Conservation (phyloP, 2,113 vertebrate genomes). For the Xenopus laevis region DNA sequence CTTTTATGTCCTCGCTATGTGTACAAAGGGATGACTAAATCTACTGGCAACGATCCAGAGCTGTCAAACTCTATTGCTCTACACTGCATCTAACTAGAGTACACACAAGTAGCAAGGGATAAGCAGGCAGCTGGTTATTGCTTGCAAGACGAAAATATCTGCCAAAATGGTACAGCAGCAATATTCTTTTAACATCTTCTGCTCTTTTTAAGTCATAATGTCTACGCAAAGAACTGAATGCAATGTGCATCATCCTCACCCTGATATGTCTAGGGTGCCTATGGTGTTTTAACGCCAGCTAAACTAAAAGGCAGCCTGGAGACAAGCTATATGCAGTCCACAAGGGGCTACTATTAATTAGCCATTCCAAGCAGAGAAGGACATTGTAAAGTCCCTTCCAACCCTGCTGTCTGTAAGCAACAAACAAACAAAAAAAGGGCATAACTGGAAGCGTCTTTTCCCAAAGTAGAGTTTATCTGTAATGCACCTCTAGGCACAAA, state of each 20-base stretch:
- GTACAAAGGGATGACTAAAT: slow-evolving; percentile 35
- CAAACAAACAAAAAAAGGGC: no score
- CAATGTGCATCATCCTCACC: slow-evolving; percentile 9
- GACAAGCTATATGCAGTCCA: neutral
- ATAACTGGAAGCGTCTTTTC: no score
- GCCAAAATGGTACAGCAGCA: slow-evolving; percentile 17
- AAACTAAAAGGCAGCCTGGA: neutral
- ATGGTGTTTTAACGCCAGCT: neutral
- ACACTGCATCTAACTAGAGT: slow-evolving; percentile 17
- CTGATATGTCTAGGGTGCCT: slow-evolving; percentile 5
- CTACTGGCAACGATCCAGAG: slow-evolving; percentile 24
- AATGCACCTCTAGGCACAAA: no score
- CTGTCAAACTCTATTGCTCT: slow-evolving; percentile 34
- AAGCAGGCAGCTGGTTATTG: slow-evolving; percentile 35
- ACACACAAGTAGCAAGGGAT: slow-evolving; percentile 30
- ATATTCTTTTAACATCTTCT: slow-evolving; percentile 37
- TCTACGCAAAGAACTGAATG: slow-evolving; percentile 3
- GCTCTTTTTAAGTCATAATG: neutral
- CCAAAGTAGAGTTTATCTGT: no score
- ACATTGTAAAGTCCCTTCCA: neutral
- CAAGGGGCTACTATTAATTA: neutral
- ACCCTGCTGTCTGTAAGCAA: no score
- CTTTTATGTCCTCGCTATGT: slow-evolving; percentile 24
- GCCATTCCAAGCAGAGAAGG: neutral
- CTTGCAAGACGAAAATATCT: slow-evolving; percentile 36